Evolutionary conservation across 1,140 invertebrate species (phyloP).

Genomic region (Meloidogyne chitwoodi): DNA sequence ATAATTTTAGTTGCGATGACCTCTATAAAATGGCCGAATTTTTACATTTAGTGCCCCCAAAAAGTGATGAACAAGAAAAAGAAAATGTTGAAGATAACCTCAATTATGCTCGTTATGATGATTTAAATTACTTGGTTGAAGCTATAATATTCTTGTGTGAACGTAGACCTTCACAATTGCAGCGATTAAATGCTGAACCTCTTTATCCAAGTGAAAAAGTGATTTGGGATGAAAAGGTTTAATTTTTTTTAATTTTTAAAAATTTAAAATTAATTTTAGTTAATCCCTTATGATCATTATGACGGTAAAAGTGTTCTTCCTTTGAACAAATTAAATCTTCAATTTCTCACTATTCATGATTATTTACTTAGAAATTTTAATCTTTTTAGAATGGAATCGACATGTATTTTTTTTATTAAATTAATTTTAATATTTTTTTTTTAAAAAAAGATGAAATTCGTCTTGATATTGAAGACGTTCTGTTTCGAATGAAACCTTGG

Average conservation of each 20-base stretch:
- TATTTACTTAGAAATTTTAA: conserved; percentile 96
- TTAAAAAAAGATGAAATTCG: conserved; percentile 88
- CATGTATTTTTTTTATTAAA: conserved; percentile 70
- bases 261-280: conserved; percentile 55
- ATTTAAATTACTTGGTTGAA: conserved; percentile 35
- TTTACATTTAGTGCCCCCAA: conserved; percentile 76
- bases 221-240: conserved; percentile 91
- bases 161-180: conserved; percentile 80
- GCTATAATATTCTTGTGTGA: conserved; percentile 75
- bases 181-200: conserved; percentile 93
- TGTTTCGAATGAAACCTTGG: conserved; percentile 89
- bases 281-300: conserved; percentile 94
- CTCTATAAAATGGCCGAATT: conserved; percentile 76
- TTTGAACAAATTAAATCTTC: conserved; percentile 92
- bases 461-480: conserved; percentile 94
- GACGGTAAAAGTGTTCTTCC: conserved; percentile 83
- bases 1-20: conserved; percentile 63
- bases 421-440: conserved; percentile 11
- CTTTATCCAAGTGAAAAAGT: conserved; percentile 95
- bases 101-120: conserved; percentile 24
- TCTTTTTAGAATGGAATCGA: conserved; percentile 92
- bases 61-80: conserved; percentile 68
- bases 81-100: conserved; percentile 47
- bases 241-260: background rate
- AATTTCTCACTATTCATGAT: conserved; percentile 96